phyloP scores from a whole-genome alignment of 1,140 invertebrate species.

The Drosophila albomicans region DNA sequence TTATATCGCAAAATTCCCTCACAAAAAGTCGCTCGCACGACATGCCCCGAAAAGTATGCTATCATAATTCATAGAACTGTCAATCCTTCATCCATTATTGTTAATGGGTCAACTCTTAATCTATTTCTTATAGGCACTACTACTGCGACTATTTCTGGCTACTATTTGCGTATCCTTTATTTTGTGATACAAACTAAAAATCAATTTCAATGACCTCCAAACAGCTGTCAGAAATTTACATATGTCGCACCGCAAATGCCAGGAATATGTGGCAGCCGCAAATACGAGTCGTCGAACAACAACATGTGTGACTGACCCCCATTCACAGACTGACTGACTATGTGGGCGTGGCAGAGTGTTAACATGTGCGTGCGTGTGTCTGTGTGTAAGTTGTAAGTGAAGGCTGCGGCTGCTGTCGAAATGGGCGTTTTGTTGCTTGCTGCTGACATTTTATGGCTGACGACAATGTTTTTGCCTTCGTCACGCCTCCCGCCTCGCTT shows the following conservation, averaged over 20 bases:
- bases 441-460: slow-evolving; percentile 73
- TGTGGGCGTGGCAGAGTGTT: slow-evolving; percentile 48
- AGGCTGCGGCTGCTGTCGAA: slow-evolving; percentile 43
- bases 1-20: too few relatives aligned
- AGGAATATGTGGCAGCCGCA: slow-evolving; percentile 38
- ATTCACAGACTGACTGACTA: slow-evolving; percentile 26
- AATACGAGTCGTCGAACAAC: slow-evolving; percentile 19
- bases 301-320: slow-evolving; percentile 31
- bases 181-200: slow-evolving; percentile 35
- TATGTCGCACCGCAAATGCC: slow-evolving; percentile 53
- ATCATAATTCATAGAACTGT: neutral
- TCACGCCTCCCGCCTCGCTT: neutral
- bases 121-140: neutral
- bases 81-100: slow-evolving; percentile 10
- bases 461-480: slow-evolving; percentile 65
- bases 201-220: slow-evolving; percentile 72
- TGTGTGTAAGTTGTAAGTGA: slow-evolving; percentile 27
- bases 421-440: slow-evolving; percentile 74
- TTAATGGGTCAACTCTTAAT: slow-evolving; percentile 10
- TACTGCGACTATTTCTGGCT: neutral
- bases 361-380: slow-evolving; percentile 3
- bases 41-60: neutral
- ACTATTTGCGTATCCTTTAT: neutral
- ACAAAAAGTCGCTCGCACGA: too few relatives aligned
- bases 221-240: slow-evolving; percentile 64